Base-by-base conservation (phyloP, 2,113 vertebrate genomes). In the Laticauda colubrina region DNA sequence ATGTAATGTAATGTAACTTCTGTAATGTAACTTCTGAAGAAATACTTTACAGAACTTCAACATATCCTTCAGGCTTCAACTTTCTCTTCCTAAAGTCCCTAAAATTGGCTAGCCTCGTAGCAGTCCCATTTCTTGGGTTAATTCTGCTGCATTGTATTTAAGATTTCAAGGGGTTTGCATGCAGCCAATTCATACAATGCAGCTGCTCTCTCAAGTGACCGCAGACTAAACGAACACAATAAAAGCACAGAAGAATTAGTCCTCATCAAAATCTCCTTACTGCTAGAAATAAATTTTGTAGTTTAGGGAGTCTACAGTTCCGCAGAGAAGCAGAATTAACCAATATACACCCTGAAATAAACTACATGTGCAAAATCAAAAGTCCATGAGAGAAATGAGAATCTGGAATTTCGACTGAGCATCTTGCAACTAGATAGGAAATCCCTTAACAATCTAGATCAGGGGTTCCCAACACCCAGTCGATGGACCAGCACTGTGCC, bases 381-480 rank as follows among this genome's bases (percentile, higher is more conserved):
- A 93, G 18, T 0, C 86, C 92, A 20, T 39, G n/a, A 89, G 90
- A 93, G 93, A 87, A 89, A 92, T 85, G 91, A 0, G 0, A 95
- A 56, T 93, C 95, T 95, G 93, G 69, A 20, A 39, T 39, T 39
- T 81, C 69, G 39, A 20, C 5, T 81, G 39, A 39, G 34, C 15
- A 81, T 20, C 34, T 81, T 34, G 34, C 18, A 81, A 39, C 6
- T 81, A 39, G 34, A 20, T 39, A 81, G 15, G 15, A 81, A 21
- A 81, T 7, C 69, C 64, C 5, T n/a, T 69, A 2, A n/a, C 29
- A 75, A 75, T 75, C 69, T 20, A 81, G 15, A 39, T 39, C 61
- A 64, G 10, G 11, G 26, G 26, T 64, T 29, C 59, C 59, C 10
- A 64, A 29, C 11, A 0, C 59, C 10, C 1, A 3, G 59, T 64